These are phyloP conservation scores for Hippocampus zosterae DNA, from an alignment of 2,113 vertebrate species.

Conservation along the genomic window DNA sequence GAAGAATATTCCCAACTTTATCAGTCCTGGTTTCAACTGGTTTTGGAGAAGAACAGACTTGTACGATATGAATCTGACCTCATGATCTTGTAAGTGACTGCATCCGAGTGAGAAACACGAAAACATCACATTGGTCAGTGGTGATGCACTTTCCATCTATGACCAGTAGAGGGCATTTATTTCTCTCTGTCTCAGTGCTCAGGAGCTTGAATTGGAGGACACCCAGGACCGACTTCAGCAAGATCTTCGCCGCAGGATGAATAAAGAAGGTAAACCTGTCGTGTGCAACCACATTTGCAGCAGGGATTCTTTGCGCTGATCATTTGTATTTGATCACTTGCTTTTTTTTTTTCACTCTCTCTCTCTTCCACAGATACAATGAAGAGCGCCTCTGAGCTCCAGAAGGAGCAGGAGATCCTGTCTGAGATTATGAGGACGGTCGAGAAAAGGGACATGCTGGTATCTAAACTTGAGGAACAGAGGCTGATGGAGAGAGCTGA, in stretches of 20 bases:
- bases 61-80: slow-evolving; percentile 88
- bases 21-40: slow-evolving; percentile 89
- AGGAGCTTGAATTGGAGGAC: slow-evolving; percentile 88
- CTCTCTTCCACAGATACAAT: slow-evolving; percentile 69
- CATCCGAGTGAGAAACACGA: neutral
- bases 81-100: slow-evolving; percentile 72
- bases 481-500: slow-evolving; percentile 79
- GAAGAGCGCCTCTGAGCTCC: slow-evolving; percentile 75
- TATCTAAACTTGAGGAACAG: slow-evolving; percentile 82
- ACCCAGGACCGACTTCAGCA: slow-evolving; percentile 84
- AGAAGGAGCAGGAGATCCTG: slow-evolving; percentile 78
- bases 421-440: slow-evolving; percentile 82
- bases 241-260: slow-evolving; percentile 78
- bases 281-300: neutral
- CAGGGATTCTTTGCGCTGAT: neutral
- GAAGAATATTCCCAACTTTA: slow-evolving; percentile 79
- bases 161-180: neutral
- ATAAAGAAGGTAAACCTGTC: slow-evolving; percentile 73
- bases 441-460: slow-evolving; percentile 80
- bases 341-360: neutral
- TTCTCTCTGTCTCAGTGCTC: slow-evolving; percentile 71
- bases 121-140: neutral
- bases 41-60: slow-evolving; percentile 92
- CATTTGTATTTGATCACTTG: neutral
- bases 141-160: neutral